Conservation (phyloP, 2,113 vertebrate species). For the Paramisgurnus dabryanus region DNA sequence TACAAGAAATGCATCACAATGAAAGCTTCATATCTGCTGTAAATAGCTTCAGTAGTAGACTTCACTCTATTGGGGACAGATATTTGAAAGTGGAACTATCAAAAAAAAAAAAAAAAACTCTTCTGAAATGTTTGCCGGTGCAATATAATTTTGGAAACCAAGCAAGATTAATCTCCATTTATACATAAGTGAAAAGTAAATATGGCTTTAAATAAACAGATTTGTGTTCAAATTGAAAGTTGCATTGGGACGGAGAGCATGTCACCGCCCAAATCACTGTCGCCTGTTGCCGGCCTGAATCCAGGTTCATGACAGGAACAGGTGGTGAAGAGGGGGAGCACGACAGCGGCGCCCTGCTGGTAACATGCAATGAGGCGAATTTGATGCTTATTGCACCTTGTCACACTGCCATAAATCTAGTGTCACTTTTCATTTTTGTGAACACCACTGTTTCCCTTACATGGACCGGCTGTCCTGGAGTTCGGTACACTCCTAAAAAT, state of each 20-base stretch:
- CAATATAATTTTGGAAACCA: not conserved
- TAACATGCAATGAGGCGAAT: not conserved
- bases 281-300: not conserved
- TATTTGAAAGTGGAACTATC: not conserved
- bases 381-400: conserved; percentile 23
- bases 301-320: conserved; percentile 31
- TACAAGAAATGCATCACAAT: not conserved
- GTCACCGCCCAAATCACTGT: not conserved
- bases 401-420: conserved; percentile 12
- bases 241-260: not conserved
- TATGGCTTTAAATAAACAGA: conserved; percentile 1
- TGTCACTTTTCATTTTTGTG: conserved; percentile 3
- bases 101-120: not conserved
- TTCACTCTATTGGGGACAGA: not conserved
- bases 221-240: not conserved
- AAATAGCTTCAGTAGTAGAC: not conserved
- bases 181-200: not conserved
- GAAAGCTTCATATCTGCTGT: conserved; percentile 5
- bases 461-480: not conserved
- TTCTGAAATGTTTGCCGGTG: not conserved
- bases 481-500: no score
- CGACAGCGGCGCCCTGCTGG: not conserved
- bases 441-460: not conserved
- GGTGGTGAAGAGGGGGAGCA: conserved; percentile 15
- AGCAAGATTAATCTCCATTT: conserved; percentile 9